phyloP scores from a whole-genome alignment of 2,888 invertebrate species.

The Seladonia tumulorum region DNA sequence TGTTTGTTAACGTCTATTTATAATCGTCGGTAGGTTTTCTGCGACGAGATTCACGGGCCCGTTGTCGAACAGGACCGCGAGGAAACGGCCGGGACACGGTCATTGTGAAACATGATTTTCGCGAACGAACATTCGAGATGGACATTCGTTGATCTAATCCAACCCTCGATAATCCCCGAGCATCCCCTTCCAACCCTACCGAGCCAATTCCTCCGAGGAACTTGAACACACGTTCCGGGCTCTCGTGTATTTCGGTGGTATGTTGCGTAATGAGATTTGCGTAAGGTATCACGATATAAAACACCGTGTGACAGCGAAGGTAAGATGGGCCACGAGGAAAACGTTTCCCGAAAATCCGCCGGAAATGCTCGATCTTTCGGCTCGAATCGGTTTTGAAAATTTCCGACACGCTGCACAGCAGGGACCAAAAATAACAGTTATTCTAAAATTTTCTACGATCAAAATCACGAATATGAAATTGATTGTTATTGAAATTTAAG shows the following conservation, averaged over 20 bases:
- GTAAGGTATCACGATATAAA: constrained; percentile 74
- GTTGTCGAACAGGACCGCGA: constrained; percentile 29
- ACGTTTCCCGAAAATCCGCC: constrained; percentile 23
- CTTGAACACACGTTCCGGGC: constrained; percentile 72
- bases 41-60: constrained; percentile 31
- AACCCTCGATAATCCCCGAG: background rate
- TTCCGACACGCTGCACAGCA: background rate
- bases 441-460: too few relatives aligned
- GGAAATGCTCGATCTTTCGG: background rate
- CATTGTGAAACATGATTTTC: constrained; percentile 24
- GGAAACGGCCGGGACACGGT: background rate
- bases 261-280: constrained; percentile 80
- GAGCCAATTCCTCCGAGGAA: constrained; percentile 45
- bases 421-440: too few relatives aligned
- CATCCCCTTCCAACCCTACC: constrained; percentile 10
- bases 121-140: constrained; percentile 40
- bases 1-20: constrained; percentile 58
- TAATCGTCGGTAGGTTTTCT: constrained; percentile 39
- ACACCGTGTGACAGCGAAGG: constrained; percentile 63
- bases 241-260: constrained; percentile 79
- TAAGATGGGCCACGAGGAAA: constrained; percentile 43
- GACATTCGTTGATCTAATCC: background rate
- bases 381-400: background rate
- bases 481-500: too few relatives aligned
- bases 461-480: too few relatives aligned